A percentile compares a stretch with the other conserved stretches of the same genome.
phyloP scores from a whole-genome alignment of 2,888 invertebrate species.

The Eledone cirrhosa region DNA sequence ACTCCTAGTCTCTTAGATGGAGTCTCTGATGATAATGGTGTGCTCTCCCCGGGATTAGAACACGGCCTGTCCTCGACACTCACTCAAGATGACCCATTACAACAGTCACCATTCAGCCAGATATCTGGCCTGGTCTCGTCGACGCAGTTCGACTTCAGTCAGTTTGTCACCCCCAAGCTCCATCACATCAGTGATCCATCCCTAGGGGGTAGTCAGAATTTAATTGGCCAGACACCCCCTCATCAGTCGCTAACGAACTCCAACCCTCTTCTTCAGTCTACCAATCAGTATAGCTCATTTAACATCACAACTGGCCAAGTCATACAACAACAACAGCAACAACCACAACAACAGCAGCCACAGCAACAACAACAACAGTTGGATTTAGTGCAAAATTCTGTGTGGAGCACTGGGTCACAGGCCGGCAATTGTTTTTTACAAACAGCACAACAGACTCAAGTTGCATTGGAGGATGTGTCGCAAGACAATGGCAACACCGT shows the following conservation, averaged over 20 bases:
- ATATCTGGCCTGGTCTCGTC: slow-evolving; percentile 5
- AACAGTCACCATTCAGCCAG: slow-evolving; percentile 28
- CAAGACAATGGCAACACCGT: slow-evolving; percentile 35
- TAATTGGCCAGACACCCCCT: slow-evolving; percentile 30
- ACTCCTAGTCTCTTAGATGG: slow-evolving; percentile 34
- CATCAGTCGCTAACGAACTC: slow-evolving; percentile 26
- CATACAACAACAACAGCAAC: slow-evolving; percentile 30
- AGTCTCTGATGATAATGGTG: slow-evolving; percentile 34
- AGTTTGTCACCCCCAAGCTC: slow-evolving; percentile 4
- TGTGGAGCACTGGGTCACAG: slow-evolving; percentile 43
- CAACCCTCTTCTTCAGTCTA: slow-evolving; percentile 31
- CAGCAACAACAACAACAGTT: slow-evolving; percentile 31
- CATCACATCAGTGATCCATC: slow-evolving; percentile 29
- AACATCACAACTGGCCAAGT: slow-evolving; percentile 32
- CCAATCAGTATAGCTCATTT: slow-evolving; percentile 31
- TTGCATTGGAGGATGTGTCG: slow-evolving; percentile 37
- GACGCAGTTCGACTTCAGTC: slow-evolving; percentile 19
- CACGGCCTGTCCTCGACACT: background rate
- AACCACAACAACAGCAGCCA: slow-evolving; percentile 31
- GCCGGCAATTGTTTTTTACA: slow-evolving; percentile 38
- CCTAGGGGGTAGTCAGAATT: slow-evolving; percentile 29
- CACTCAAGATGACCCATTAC: slow-evolving; percentile 32
- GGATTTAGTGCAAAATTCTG: slow-evolving; percentile 40
- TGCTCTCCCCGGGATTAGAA: slow-evolving; percentile 33
- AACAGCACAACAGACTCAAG: slow-evolving; percentile 33